These are phyloP conservation scores for Gisinianus flammeolus DNA, from an alignment of 2,888 invertebrate genomes.

Conservation along the genomic window DNA sequence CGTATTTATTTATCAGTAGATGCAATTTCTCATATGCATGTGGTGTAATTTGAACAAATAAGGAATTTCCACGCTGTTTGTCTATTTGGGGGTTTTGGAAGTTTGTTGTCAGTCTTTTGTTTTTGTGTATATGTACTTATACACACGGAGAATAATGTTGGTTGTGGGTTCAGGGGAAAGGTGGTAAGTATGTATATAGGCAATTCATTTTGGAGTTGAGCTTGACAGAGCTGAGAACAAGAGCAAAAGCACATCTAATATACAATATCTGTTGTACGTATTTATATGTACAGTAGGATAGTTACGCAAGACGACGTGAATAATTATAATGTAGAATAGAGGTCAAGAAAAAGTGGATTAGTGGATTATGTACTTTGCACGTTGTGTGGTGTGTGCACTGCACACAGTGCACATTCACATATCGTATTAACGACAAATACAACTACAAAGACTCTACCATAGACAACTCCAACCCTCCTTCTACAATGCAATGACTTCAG, in stretches of 20 bases:
- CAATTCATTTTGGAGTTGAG: not conserved
- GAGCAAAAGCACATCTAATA: no score
- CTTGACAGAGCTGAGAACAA: not conserved
- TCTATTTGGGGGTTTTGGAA: no score
- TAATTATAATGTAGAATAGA: constrained; percentile 19
- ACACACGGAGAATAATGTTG: no score
- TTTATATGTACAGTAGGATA: not conserved
- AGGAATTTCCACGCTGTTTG: no score
- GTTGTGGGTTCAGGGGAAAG: not conserved
- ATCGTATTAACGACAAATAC: not conserved
- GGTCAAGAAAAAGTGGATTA: constrained; percentile 42
- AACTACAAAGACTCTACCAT: not conserved
- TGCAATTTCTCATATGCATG: no score
- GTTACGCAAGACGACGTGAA: constrained; percentile 26
- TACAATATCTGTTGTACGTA: not conserved
- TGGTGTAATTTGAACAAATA: no score
- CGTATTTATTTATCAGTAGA: no score
- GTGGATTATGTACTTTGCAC: constrained; percentile 12
- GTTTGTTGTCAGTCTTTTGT: no score
- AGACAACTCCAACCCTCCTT: not conserved
- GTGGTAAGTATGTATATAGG: not conserved
- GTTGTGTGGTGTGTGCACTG: not conserved
- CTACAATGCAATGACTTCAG: not conserved
- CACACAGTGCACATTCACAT: not conserved
- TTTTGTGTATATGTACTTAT: no score